Conservation (phyloP, 2,113 vertebrate species). For the Gadus chalcogrammus region DNA sequence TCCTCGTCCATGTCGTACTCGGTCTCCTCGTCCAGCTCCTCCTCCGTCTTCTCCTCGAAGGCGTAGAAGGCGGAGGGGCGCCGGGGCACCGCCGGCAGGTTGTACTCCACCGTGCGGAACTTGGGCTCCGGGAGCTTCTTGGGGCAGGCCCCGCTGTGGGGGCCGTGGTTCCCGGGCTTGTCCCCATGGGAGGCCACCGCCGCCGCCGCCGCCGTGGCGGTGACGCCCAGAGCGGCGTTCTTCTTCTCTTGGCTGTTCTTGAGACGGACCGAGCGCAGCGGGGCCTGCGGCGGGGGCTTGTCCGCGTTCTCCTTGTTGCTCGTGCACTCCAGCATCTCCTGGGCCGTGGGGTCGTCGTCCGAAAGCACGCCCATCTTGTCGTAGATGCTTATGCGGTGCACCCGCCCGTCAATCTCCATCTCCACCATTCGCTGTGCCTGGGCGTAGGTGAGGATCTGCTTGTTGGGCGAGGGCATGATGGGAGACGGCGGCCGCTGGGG, state of each 20-base stretch:
- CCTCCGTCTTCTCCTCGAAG: conserved; percentile 86
- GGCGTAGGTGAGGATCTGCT: conserved; percentile 93
- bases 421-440: conserved; percentile 97
- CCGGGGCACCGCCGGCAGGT: conserved; percentile 86
- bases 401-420: conserved; percentile 89
- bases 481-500: conserved; percentile 87
- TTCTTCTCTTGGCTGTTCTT: conserved; percentile 89
- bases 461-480: conserved; percentile 88
- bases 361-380: conserved; percentile 88
- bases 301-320: conserved; percentile 97
- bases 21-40: conserved; percentile 94
- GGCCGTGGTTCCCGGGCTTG: conserved; percentile 58
- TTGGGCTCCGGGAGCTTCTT: conserved; percentile 80
- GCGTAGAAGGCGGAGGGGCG: conserved; percentile 83
- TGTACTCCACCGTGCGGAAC: conserved; percentile 91
- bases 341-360: conserved; percentile 90
- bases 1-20: conserved; percentile 99
- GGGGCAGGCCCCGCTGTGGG: conserved; percentile 70
- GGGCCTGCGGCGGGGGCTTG: conserved; percentile 79
- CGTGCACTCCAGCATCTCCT: conserved; percentile 93
- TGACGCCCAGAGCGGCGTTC: conserved; percentile 74
- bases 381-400: conserved; percentile 93
- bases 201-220: conserved; percentile 16
- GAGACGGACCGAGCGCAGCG: conserved; percentile 80
- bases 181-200: conserved; percentile 53